A percentile compares a stretch with the other conserved stretches of the same genome.
Conservation (phyloP, 2,797 vertebrate species). For the Phalanger gymnotis region DNA sequence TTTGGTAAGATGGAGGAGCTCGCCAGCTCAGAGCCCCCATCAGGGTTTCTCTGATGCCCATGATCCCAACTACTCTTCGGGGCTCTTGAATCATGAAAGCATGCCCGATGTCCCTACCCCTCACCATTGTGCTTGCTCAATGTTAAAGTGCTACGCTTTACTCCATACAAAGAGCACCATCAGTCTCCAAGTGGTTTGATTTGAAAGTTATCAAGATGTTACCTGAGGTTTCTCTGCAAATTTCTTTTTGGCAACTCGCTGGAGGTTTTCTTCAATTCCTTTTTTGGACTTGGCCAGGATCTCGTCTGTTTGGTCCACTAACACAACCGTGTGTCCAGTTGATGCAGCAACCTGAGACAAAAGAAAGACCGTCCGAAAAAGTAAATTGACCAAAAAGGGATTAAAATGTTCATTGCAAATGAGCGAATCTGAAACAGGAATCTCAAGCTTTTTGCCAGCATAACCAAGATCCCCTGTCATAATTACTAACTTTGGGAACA, state of each 20-base stretch:
- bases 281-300: slow-evolving; percentile 92
- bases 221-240: slow-evolving; percentile 97
- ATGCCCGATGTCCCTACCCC: not conserved
- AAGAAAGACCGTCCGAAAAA: not conserved
- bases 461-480: not conserved
- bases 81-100: not conserved
- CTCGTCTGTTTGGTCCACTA: slow-evolving; percentile 94
- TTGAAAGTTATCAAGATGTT: slow-evolving; percentile 45
- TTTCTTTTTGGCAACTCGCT: slow-evolving; percentile 95
- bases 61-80: not conserved
- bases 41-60: not conserved
- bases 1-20: not conserved
- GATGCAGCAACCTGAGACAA: slow-evolving; percentile 91
- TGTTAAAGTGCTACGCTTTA: not conserved
- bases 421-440: not conserved
- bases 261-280: slow-evolving; percentile 93
- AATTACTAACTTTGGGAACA: not conserved
- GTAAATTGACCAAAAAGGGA: not conserved
- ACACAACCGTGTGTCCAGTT: slow-evolving; percentile 93
- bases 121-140: not conserved
- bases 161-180: not conserved
- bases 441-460: not conserved
- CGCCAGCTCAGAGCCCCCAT: not conserved
- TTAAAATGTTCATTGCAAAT: not conserved
- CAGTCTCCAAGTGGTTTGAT: not conserved